Evolutionary conservation across 2,797 vertebrate genomes (phyloP), one percentile per base, ranked within the genome.

Genomic region (Cossypha caffra): DNA sequence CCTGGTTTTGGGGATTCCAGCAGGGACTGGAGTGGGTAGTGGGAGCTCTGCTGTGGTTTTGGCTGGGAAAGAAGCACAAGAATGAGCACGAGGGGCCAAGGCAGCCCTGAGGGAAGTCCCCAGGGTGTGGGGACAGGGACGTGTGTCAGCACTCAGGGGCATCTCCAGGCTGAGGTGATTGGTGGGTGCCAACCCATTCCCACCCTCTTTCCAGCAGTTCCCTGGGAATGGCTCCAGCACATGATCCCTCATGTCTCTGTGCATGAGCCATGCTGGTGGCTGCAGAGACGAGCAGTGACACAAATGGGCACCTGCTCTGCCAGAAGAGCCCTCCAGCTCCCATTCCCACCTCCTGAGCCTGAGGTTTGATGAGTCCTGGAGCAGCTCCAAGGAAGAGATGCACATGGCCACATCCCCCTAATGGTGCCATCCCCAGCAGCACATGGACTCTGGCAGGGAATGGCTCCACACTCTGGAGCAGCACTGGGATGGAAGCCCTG

Each of bases 401-500:
- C 0, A 2, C 31, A 16, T 8, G 14, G 15, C 51, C 40, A 6
- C 0, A 1, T 6, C 66, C 26, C 20, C 24, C 33, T 2, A 14
- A 13, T 28, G 42, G 50, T 42, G 40, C 48, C 57, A 7, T 26
- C 7, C 23, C 37, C 40, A 31, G 85, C 69, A 63, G 78, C 35
- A 42, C 48, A 2, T 0, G 2, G 47, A 35, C 2, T 3, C 37
- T 5, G 20, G 16, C 1, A 5, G 43, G 48, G 16, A 59, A 33
- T 2, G 37, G 71, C 45, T 43, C 24, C 45, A 23, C 23, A 13
- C 45, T 28, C 61, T 31, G 48, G 18, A 58, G 43, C 48, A 55
- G 71, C 3, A 0, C 2, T 1, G 37, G 47, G 43, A 72, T 45
- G 0, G 2, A 84, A 29, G 3, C 4, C 25, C 1, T 4, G 31